These are phyloP conservation scores for Phylloscopus collybita DNA, from an alignment of 2,797 vertebrate species.

Conservation along the genomic window DNA sequence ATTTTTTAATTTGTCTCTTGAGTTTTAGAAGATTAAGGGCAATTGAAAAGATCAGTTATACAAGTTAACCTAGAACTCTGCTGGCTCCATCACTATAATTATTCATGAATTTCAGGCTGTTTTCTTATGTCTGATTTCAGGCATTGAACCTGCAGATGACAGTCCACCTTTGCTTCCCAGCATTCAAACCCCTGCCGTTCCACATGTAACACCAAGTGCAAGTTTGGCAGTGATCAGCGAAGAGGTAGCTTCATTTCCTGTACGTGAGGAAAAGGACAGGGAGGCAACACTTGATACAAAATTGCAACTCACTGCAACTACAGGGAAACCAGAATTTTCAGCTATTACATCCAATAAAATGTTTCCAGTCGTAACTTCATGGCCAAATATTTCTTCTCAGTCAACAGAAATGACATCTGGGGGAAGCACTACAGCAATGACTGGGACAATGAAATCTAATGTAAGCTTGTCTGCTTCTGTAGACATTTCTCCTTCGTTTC, in stretches of 20 bases:
- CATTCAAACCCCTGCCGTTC: conserved; percentile 23
- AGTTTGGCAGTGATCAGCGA: not conserved
- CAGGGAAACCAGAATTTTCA: not conserved
- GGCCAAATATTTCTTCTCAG: not conserved
- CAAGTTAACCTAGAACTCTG: not conserved
- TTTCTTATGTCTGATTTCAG: conserved; percentile 77
- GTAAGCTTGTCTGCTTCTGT: conserved; percentile 37
- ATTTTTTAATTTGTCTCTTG: not conserved
- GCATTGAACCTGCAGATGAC: conserved; percentile 80
- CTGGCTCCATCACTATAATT: not conserved
- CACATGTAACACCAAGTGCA: not conserved
- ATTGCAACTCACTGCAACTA: not conserved
- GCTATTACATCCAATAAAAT: not conserved
- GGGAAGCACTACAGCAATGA: not conserved
- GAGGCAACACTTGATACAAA: not conserved
- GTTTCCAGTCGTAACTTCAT: not conserved
- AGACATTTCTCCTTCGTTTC: conserved; percentile 47
- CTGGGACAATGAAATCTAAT: conserved; percentile 16
- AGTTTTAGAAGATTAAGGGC: not conserved
- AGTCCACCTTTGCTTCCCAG: conserved; percentile 46
- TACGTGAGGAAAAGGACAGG: not conserved
- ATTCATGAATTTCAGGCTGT: not conserved
- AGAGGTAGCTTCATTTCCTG: not conserved
- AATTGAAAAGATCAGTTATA: not conserved
- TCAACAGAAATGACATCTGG: not conserved